Percentiles rank a stretch among this genome's conserved stretches.
Conservation (phyloP, 2,113 vertebrate genomes). For the Triplophysa siluroides region DNA sequence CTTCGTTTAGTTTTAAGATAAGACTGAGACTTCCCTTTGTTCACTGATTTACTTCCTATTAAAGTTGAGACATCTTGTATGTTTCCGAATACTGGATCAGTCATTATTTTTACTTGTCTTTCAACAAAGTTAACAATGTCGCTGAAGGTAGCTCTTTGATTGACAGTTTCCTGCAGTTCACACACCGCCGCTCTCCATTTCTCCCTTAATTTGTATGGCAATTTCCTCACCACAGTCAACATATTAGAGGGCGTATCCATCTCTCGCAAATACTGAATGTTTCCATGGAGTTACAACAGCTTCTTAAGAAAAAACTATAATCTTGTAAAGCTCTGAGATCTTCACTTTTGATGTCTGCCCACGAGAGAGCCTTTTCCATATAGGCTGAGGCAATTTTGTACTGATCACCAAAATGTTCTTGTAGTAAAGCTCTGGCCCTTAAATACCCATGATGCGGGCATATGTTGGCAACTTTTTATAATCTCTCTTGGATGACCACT, state of each 20-base stretch:
- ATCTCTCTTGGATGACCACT: not conserved
- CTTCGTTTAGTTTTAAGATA: too few relatives aligned
- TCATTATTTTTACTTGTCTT: not conserved
- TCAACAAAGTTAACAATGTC: conserved; percentile 15
- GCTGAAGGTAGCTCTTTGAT: conserved; percentile 37
- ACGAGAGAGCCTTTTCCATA: conserved; percentile 26
- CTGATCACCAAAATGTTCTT: conserved; percentile 18
- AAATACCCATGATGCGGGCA: not conserved
- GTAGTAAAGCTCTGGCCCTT: conserved; percentile 7
- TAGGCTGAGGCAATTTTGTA: conserved; percentile 25
- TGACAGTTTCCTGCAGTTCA: not conserved
- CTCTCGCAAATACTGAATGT: too few relatives aligned
- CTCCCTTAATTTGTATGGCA: too few relatives aligned
- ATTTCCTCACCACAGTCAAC: too few relatives aligned
- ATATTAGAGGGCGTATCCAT: too few relatives aligned
- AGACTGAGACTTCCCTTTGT: too few relatives aligned
- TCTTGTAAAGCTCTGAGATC: too few relatives aligned
- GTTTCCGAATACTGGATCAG: too few relatives aligned
- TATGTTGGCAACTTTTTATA: not conserved
- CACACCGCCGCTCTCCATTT: not conserved
- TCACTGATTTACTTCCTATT: too few relatives aligned
- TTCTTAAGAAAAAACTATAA: too few relatives aligned
- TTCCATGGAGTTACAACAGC: too few relatives aligned
- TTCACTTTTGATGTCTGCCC: not conserved
- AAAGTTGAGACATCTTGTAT: too few relatives aligned